Evolutionary conservation across 1,140 invertebrate genomes (phyloP).

Genomic region (Linepithema humile): DNA sequence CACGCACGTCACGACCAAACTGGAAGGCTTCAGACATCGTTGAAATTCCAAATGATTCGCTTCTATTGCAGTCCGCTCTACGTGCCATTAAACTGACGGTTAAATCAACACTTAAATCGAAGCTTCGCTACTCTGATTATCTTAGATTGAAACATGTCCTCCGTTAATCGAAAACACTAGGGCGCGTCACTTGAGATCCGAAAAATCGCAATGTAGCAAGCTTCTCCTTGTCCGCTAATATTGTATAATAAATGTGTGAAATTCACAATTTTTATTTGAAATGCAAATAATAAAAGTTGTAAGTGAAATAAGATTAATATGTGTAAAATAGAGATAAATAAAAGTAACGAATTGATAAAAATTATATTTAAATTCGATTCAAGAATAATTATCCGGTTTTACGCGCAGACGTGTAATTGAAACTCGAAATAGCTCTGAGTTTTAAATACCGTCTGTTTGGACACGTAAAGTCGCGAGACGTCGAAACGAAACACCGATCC

Average conservation of each 20-base stretch:
- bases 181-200: not conserved
- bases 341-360: too few relatives aligned
- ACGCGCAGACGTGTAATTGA: conserved; percentile 32
- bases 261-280: not conserved
- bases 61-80: not conserved
- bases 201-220: not conserved
- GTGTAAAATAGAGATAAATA: too few relatives aligned
- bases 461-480: conserved; percentile 32
- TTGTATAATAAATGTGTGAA: not conserved
- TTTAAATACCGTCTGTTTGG: conserved; percentile 16
- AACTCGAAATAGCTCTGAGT: conserved; percentile 18
- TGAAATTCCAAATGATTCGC: conserved; percentile 50
- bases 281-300: not conserved
- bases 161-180: not conserved
- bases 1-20: conserved; percentile 25
- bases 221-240: not conserved
- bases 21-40: conserved; percentile 26
- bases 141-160: not conserved
- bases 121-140: not conserved
- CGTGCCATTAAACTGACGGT: conserved; percentile 2
- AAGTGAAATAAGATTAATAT: not conserved
- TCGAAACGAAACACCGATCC: conserved; percentile 60
- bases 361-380: not conserved
- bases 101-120: not conserved
- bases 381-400: conserved; percentile 15